Evolutionary conservation across 2,113 vertebrate genomes (phyloP), one percentile per base, ranked within the genome.

Genomic region (Pelobates fuscus): DNA sequence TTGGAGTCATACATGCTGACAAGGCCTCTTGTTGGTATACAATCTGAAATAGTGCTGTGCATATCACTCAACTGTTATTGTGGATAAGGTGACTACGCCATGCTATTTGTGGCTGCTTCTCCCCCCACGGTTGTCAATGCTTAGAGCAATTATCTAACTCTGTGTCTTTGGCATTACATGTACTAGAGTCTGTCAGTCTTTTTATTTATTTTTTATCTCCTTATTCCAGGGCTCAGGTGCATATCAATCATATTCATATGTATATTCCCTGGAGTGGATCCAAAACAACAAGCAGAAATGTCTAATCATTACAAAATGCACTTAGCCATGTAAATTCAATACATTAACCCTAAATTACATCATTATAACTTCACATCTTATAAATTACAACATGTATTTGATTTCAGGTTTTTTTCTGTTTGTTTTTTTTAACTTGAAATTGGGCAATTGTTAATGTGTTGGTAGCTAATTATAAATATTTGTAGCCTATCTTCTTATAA

Each of bases 171-270:
- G 44, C 37, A 41, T 5, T 49, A 1, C 3, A 57, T 57, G 54
- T 57, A 57, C 7, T 14, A 57, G 12, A 49, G 21, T 23, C 20
- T 57, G 23, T 12, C 20, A 23, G 18, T 4, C 23, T 23, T 1
- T 57, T 10, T 23, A 23, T 57, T 60, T 26, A 14, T 60, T 12
- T 14, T 18, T 12, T 49, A 14, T 49, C 17, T 49, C 15, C 37
- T 41, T 41, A 7, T 49, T 17, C 15, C 44, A 52, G 41, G 59
- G 59, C 61, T 65, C 71, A 65, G 71, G 60, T 64, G 29, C 61
- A 26, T 41, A 26, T 44, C 49, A 25, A 57, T 58, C 29, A 5
- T n/a, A 58, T 66, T 30, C n/a, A n/a, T n/a, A n/a, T n/a, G 58
- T 2, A 29, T 37, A 27, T 52, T 66, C 62, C 62, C 49, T 74